A percentile compares a stretch with the other conserved stretches of the same genome.
Evolutionary conservation across 2,797 vertebrate species (phyloP).

Genomic region (Macrochelys suwanniensis): DNA sequence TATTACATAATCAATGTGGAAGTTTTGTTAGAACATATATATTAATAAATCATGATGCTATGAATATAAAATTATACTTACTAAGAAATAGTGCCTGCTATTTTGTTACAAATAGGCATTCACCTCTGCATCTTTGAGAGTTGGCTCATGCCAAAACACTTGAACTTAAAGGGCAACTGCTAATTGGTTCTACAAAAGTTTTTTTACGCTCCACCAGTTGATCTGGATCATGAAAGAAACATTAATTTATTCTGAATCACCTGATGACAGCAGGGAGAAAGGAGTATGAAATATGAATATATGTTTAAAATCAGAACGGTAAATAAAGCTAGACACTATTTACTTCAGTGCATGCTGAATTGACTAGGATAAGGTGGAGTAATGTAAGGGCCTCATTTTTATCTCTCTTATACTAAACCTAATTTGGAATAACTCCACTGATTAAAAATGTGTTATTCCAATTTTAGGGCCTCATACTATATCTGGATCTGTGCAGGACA

Average conservation of each 20-base stretch:
- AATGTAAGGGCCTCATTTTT: neutral
- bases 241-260: neutral
- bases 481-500: too few relatives aligned
- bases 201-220: neutral
- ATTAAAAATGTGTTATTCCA: too few relatives aligned
- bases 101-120: neutral
- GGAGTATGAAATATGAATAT: neutral
- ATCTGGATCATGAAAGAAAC: neutral
- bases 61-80: neutral
- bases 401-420: neutral
- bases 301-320: neutral
- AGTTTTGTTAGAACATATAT: neutral
- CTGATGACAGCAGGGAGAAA: neutral
- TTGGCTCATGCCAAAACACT: neutral
- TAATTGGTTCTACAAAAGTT: neutral
- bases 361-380: neutral
- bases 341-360: neutral
- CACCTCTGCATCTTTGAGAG: neutral
- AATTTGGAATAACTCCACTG: too few relatives aligned
- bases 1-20: neutral
- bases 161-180: neutral
- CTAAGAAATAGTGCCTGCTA: neutral
- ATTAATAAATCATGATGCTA: neutral
- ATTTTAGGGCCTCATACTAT: too few relatives aligned
- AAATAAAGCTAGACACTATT: neutral